phyloP scores from a whole-genome alignment of 1,140 invertebrate species.

The Nymphalis io region DNA sequence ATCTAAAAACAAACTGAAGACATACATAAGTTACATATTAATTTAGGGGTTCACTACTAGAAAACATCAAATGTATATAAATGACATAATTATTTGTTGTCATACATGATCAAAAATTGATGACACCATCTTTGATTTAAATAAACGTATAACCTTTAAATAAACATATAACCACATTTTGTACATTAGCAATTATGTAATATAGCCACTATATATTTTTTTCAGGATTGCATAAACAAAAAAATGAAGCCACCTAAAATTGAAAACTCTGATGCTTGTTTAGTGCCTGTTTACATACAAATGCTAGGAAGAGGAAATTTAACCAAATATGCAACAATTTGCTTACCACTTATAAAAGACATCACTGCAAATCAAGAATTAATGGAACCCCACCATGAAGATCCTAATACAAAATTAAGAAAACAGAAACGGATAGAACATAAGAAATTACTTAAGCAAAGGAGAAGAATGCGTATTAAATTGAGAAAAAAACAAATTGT shows the following conservation, averaged over 20 bases:
- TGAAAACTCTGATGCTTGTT: constrained; percentile 50
- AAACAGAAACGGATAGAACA: constrained; percentile 82
- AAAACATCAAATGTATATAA: no score
- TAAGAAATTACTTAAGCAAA: constrained; percentile 81
- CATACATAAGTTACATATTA: no score
- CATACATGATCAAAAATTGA: neutral
- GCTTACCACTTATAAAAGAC: constrained; percentile 83
- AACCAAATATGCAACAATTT: constrained; percentile 83
- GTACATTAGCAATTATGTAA: neutral
- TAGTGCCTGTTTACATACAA: constrained; percentile 60
- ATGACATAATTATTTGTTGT: neutral
- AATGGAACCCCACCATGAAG: constrained; percentile 81
- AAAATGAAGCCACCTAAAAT: constrained; percentile 47
- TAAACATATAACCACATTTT: no score
- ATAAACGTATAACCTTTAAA: no score
- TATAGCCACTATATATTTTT: constrained; percentile 23
- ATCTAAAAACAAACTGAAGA: no score
- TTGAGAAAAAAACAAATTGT: constrained; percentile 68
- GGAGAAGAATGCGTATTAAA: constrained; percentile 81
- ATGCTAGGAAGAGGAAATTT: constrained; percentile 56
- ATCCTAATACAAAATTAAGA: constrained; percentile 82
- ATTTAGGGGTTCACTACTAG: no score
- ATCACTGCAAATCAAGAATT: constrained; percentile 65
- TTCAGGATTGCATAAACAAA: constrained; percentile 51
- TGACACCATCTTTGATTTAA: no score